Conservation (phyloP, 2,888 invertebrate species). For the Blastobasis lacticolella region DNA sequence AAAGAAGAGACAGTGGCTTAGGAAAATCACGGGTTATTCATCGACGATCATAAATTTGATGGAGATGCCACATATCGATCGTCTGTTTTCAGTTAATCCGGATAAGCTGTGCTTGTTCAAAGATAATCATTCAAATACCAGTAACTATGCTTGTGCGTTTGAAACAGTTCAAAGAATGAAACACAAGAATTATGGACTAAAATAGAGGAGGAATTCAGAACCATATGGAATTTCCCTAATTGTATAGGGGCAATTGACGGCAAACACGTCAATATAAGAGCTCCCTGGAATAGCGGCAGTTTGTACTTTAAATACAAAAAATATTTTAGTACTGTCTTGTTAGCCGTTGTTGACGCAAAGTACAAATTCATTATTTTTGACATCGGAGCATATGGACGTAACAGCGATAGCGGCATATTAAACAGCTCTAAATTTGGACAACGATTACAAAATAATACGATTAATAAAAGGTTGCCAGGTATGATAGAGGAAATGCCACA, state of each 20-base stretch:
- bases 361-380: conserved; percentile 15
- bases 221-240: conserved; percentile 15
- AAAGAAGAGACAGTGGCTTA: neutral
- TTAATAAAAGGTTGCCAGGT: conserved; percentile 18
- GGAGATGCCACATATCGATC: neutral
- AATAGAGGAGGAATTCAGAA: no score
- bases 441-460: conserved; percentile 13
- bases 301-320: conserved; percentile 15
- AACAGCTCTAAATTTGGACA: conserved; percentile 12
- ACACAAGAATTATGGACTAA: neutral
- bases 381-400: conserved; percentile 11
- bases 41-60: neutral
- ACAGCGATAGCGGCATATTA: conserved; percentile 10
- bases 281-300: conserved; percentile 11
- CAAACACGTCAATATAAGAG: conserved; percentile 15
- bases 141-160: neutral
- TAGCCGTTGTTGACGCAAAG: conserved; percentile 14
- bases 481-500: conserved; percentile 17
- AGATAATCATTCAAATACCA: neutral
- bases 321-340: conserved; percentile 12
- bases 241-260: conserved; percentile 17
- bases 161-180: neutral
- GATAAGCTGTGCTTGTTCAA: neutral
- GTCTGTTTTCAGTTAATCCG: neutral
- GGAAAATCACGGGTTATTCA: neutral